Evolutionary conservation across 2,113 vertebrate species (phyloP).

Genomic region (Elanoides forficatus): DNA sequence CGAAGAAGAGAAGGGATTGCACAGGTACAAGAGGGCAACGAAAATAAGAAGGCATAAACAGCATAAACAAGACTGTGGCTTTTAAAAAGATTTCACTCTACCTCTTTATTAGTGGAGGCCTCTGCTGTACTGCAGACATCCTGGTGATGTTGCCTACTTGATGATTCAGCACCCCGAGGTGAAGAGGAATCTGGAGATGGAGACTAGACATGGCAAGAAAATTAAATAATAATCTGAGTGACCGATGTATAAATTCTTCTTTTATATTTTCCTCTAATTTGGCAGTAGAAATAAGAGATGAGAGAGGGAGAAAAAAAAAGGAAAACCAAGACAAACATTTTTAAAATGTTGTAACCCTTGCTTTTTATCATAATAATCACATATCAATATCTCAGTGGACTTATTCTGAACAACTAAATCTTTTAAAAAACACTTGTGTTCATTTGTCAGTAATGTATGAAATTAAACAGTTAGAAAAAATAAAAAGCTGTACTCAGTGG

Average conservation of each 20-base stretch:
- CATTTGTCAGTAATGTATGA: neutral
- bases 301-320: neutral
- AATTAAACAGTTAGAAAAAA: neutral
- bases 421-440: neutral
- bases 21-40: neutral
- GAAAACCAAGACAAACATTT: neutral
- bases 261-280: neutral
- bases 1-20: neutral
- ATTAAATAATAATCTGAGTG: neutral
- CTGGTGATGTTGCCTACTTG: constrained; percentile 78
- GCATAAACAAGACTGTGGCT: neutral
- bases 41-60: neutral
- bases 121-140: constrained; percentile 80
- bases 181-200: constrained; percentile 86
- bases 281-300: neutral
- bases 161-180: constrained; percentile 89
- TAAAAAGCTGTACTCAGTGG: neutral
- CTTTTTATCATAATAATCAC: neutral
- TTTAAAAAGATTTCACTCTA: constrained; percentile 59
- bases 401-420: neutral
- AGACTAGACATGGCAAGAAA: constrained; percentile 77
- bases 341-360: neutral
- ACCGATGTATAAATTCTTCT: neutral
- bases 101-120: constrained; percentile 85
- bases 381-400: neutral